Conservation (phyloP, 2,113 vertebrate genomes). For the Podocnemis expansa region DNA sequence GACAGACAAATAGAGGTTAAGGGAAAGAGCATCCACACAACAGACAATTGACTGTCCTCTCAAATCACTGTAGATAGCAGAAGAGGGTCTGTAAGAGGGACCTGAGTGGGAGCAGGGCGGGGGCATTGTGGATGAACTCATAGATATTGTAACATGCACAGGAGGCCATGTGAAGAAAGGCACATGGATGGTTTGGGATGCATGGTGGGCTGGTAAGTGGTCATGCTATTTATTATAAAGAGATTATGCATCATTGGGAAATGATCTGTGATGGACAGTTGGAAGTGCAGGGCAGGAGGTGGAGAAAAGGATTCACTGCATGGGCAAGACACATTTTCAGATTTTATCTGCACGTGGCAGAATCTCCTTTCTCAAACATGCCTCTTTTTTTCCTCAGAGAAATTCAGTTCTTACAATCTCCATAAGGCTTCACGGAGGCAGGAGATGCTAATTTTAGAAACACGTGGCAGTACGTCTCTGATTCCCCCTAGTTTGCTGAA, state of each 20-base stretch:
- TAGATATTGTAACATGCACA: background rate
- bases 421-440: conserved; percentile 65
- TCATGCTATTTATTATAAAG: background rate
- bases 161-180: background rate
- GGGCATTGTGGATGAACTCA: background rate
- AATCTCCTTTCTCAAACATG: conserved; percentile 13
- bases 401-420: conserved; percentile 66
- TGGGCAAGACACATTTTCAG: background rate
- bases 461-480: conserved; percentile 58
- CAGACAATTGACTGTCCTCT: background rate
- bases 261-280: background rate
- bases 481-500: conserved; percentile 57
- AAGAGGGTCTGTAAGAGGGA: background rate
- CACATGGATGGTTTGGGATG: background rate
- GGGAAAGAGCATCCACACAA: rapidly evolving
- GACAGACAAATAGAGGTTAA: background rate
- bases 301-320: background rate
- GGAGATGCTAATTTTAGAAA: conserved; percentile 75
- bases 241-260: background rate
- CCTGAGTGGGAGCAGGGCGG: background rate
- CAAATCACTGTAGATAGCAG: background rate
- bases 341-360: background rate
- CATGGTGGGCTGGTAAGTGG: background rate
- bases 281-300: background rate
- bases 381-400: conserved; percentile 49